Percentiles rank a stretch among this genome's conserved stretches.
These are phyloP conservation scores for Exephanes ischioxanthus DNA, from an alignment of 2,888 invertebrate genomes.

Conservation along the genomic window DNA sequence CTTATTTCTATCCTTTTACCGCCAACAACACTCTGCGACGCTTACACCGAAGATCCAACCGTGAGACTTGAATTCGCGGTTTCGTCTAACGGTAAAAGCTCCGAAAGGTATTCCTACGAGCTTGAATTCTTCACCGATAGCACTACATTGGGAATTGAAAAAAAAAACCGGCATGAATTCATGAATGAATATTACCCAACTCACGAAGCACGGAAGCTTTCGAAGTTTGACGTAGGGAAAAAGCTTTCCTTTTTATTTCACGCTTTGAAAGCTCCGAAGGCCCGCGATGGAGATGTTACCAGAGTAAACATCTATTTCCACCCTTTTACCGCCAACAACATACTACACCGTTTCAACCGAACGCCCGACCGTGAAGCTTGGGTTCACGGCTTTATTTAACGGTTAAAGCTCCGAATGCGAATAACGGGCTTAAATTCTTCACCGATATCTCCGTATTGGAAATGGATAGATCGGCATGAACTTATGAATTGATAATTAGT, in stretches of 20 bases:
- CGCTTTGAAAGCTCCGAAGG: not conserved
- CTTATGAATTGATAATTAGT: too few species aligned
- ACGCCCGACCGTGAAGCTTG: not conserved
- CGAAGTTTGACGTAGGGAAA: not conserved
- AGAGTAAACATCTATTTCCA: constrained; percentile 28
- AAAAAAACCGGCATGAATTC: not conserved
- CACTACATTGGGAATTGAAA: not conserved
- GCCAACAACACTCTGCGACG: not conserved
- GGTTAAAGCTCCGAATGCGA: not conserved
- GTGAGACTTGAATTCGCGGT: not conserved
- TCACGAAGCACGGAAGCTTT: not conserved
- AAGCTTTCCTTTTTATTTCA: not conserved
- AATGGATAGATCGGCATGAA: not conserved
- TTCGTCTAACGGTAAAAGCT: not conserved
- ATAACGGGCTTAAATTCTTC: not conserved
- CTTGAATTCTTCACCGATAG: not conserved
- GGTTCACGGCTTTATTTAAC: not conserved
- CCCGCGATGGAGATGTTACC: not conserved
- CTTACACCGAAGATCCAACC: not conserved
- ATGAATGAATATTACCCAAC: not conserved
- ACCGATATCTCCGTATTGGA: not conserved
- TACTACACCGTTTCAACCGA: not conserved
- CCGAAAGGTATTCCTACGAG: not conserved
- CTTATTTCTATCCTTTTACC: constrained; percentile 25
- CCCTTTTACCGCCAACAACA: constrained; percentile 22